These are phyloP conservation scores for Macrosoma leucophasiata DNA, from an alignment of 2,888 invertebrate genomes.

Conservation along the genomic window DNA sequence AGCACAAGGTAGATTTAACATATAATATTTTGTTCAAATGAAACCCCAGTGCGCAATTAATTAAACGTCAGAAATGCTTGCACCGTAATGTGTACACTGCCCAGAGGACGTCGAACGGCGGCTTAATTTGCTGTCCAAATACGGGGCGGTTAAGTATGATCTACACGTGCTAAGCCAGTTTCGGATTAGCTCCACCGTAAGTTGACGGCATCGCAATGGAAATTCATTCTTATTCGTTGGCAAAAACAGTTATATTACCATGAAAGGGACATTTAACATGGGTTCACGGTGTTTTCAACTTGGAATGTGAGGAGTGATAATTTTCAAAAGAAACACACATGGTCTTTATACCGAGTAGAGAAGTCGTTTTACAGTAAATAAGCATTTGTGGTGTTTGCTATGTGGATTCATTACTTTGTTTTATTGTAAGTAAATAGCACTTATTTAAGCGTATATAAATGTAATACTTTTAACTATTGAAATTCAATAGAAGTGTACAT, in stretches of 20 bases:
- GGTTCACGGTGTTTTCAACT: no score
- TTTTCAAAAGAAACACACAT: slow-evolving; percentile 29
- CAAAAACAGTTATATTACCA: slow-evolving; percentile 9
- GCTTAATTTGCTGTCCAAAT: slow-evolving; percentile 32
- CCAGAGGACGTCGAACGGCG: slow-evolving; percentile 16
- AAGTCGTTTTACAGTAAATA: slow-evolving; percentile 28
- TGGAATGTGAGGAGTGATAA: slow-evolving; percentile 18
- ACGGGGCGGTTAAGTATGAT: slow-evolving; percentile 29
- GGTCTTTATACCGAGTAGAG: slow-evolving; percentile 27
- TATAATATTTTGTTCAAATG: no score
- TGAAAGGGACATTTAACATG: slow-evolving; percentile 1
- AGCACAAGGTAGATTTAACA: no score
- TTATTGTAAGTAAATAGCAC: slow-evolving; percentile 31
- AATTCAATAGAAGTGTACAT: no score
- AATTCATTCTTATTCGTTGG: slow-evolving; percentile 12
- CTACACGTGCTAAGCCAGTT: slow-evolving; percentile 22
- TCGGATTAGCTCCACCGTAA: slow-evolving; percentile 21
- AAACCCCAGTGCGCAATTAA: no score
- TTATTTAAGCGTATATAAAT: no score
- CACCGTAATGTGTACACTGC: no score
- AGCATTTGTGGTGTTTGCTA: no score
- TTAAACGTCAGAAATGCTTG: no score
- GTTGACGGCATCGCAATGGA: slow-evolving; percentile 16
- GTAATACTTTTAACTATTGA: no score
- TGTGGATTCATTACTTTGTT: slow-evolving; percentile 28